Percentiles rank a stretch among this genome's conserved stretches.
Conservation (phyloP, 2,113 vertebrate species). For the Oncorhynchus kisutch region DNA sequence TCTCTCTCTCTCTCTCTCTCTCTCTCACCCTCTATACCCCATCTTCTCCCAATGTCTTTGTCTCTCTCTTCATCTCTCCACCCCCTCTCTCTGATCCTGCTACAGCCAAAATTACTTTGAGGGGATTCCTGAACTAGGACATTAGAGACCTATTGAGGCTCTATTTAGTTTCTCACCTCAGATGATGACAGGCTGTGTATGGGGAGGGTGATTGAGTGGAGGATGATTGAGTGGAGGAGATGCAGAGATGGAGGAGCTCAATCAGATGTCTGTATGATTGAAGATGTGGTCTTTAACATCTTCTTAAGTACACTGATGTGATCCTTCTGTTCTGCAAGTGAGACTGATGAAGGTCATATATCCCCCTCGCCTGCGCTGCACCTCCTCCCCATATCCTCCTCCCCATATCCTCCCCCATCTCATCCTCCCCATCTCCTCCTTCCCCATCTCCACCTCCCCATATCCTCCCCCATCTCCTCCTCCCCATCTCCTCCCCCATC, state of each 20-base stretch:
- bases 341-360: not conserved
- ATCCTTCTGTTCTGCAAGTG: conserved; percentile 9
- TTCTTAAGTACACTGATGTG: not conserved
- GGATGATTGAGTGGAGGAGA: conserved; percentile 12
- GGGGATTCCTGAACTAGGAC: not conserved
- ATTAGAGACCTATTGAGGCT: not conserved
- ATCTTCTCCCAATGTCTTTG: not conserved
- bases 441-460: not conserved
- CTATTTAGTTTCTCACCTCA: not conserved
- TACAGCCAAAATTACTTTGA: not conserved
- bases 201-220: not conserved
- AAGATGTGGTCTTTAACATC: conserved; percentile 10
- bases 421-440: not conserved
- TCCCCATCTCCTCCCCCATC: not conserved
- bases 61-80: not conserved
- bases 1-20: not conserved
- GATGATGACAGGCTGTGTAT: not conserved
- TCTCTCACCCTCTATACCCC: not conserved
- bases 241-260: not conserved
- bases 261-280: conserved; percentile 9
- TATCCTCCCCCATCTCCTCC: not conserved
- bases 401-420: not conserved
- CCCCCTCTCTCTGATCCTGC: not conserved
- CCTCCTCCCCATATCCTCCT: not conserved
- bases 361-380: not conserved